phyloP scores from a whole-genome alignment of 2,888 invertebrate species.

The Coleophora deauratella region DNA sequence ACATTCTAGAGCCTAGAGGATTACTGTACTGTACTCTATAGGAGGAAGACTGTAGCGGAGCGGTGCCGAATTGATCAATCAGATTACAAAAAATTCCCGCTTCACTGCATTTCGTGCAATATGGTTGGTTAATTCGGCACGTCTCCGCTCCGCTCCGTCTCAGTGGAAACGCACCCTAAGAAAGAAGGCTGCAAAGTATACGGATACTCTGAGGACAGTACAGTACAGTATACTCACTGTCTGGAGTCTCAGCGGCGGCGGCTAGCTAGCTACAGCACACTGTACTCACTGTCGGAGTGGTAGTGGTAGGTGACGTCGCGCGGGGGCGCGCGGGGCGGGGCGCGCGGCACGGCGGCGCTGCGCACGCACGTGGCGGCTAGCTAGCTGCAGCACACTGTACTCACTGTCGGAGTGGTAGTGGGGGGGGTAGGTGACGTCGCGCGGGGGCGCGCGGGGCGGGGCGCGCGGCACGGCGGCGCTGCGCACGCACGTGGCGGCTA shows the following conservation, averaged over 20 bases:
- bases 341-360: slow-evolving; percentile 50
- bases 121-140: no score
- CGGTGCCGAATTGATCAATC: no score
- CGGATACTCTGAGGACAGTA: background rate
- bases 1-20: no score
- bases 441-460: slow-evolving; percentile 39
- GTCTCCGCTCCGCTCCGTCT: no score
- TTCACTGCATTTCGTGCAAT: no score
- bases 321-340: slow-evolving; percentile 39
- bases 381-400: no score
- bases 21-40: no score
- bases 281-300: slow-evolving; percentile 25
- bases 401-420: slow-evolving; percentile 22
- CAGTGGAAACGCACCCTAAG: background rate
- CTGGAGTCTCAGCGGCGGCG: slow-evolving; percentile 16
- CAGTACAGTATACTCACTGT: slow-evolving; percentile 27
- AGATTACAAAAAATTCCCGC: no score
- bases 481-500: slow-evolving; percentile 79
- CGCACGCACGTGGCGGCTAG: slow-evolving; percentile 76
- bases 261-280: no score
- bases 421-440: slow-evolving; percentile 15
- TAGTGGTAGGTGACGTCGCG: slow-evolving; percentile 11
- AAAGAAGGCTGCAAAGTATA: background rate
- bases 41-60: no score
- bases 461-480: slow-evolving; percentile 51